Percentiles rank a stretch among this genome's conserved stretches.
Evolutionary conservation across 2,888 invertebrate genomes (phyloP).

Genomic region (Heliothis peltigera): DNA sequence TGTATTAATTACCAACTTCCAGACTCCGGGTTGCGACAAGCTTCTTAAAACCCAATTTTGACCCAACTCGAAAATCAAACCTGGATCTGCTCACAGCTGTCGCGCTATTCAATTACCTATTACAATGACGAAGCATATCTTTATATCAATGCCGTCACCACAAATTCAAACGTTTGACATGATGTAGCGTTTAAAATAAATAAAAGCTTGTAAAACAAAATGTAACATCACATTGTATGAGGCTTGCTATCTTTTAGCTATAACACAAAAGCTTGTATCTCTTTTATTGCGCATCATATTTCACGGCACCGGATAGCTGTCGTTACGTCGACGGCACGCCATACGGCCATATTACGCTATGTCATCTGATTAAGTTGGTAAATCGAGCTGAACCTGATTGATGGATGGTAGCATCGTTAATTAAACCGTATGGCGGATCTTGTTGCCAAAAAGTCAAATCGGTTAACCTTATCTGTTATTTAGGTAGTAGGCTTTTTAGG

Average conservation of each 20-base stretch:
- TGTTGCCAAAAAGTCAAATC: slow-evolving; percentile 47
- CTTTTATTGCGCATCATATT: slow-evolving; percentile 55
- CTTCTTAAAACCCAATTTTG: too few relatives aligned
- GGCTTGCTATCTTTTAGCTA: slow-evolving; percentile 10
- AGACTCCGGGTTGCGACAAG: too few relatives aligned
- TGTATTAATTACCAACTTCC: too few relatives aligned
- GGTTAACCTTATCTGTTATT: slow-evolving; percentile 16
- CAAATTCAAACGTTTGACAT: not conserved
- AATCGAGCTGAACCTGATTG: slow-evolving; percentile 78
- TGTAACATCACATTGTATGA: not conserved
- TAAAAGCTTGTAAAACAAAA: not conserved
- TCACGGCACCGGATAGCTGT: slow-evolving; percentile 49
- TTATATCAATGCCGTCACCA: too few relatives aligned
- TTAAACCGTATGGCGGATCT: slow-evolving; percentile 62
- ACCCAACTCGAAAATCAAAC: too few relatives aligned
- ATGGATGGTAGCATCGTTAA: slow-evolving; percentile 75
- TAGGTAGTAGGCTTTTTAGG: not conserved
- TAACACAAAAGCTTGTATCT: slow-evolving; percentile 36
- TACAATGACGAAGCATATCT: too few relatives aligned
- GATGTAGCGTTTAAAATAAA: not conserved
- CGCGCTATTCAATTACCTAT: too few relatives aligned
- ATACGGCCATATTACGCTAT: slow-evolving; percentile 60
- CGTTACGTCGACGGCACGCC: slow-evolving; percentile 37
- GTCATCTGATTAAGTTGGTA: slow-evolving; percentile 81
- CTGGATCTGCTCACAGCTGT: too few relatives aligned